Percentiles rank a stretch among this genome's conserved stretches.
Conservation (phyloP, 1,140 invertebrate species). For the Nautilus pompilius region DNA sequence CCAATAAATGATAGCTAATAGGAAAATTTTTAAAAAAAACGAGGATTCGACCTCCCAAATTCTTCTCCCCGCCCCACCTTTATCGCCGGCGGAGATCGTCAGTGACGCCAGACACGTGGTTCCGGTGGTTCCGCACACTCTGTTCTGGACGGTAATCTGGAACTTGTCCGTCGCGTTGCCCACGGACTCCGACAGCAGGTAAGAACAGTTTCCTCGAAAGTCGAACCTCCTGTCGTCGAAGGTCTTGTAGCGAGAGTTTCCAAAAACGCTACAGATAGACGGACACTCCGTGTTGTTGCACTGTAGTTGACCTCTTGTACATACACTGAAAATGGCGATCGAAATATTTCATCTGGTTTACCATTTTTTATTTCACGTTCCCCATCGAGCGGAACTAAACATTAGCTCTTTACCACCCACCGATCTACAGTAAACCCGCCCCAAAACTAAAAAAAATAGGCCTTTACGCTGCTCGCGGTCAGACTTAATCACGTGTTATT, state of each 20-base stretch:
- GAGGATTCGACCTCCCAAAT: background rate
- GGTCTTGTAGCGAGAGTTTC: constrained; percentile 71
- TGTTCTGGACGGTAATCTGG: constrained; percentile 62
- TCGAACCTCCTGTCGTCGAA: constrained; percentile 80
- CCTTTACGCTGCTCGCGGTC: no score
- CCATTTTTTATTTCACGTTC: no score
- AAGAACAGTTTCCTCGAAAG: constrained; percentile 84
- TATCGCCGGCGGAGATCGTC: constrained; percentile 60
- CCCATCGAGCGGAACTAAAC: no score
- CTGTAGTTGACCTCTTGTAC: constrained; percentile 37
- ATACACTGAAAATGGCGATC: constrained; percentile 33
- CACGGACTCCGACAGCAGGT: constrained; percentile 69
- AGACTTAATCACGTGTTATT: no score
- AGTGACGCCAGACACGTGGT: constrained; percentile 84
- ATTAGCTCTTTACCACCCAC: no score
- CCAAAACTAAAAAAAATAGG: no score
- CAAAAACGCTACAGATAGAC: constrained; percentile 64
- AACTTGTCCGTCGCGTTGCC: constrained; percentile 26
- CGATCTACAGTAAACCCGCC: no score
- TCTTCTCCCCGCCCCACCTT: no score
- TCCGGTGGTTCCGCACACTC: constrained; percentile 79
- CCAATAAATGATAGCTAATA: no score
- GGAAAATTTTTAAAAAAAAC: no score
- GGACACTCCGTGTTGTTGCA: constrained; percentile 52
- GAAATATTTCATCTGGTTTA: no score